Base-by-base conservation (phyloP, 2,888 invertebrate genomes). In the Mimumesa dahlbomi region DNA sequence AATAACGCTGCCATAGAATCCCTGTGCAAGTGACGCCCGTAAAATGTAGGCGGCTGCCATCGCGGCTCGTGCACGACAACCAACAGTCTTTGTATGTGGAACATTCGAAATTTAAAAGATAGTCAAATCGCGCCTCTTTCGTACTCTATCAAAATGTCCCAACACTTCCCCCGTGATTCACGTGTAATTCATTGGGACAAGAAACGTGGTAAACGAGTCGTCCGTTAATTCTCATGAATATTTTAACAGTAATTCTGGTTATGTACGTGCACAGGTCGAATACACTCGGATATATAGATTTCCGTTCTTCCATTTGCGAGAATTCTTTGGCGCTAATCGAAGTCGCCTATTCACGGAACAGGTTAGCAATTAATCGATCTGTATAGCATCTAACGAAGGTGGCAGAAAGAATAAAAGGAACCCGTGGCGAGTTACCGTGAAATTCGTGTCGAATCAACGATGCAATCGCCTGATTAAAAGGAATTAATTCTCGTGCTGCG, bases 31-130 rank as follows among this genome's bases (percentile, higher is more conserved):
- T 82, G 77, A 79, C 62, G 77, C 73, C n/a, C 58, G 56, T 73
- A 63, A 63, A 75, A 83, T 79, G 85, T 85, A 77, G 83, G 81
- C 83, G 82, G 70, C 69, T 84, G 67, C 62, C 54, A 54, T 40
- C 31, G 42, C 49, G 34, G 49, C 62, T 62, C 53, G 34, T 34
- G 9, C n/a, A 7, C 3, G 29, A 29, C 2, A 29, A 29, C 29
- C 9, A 29, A 29, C 6, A 29, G 2, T 2, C 2, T 29, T 29
- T 2, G 1, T 9, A 34, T n/a, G 34, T 34, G n/a, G 3, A 9
- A 34, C 1, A 0, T n/a, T 9, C 34, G n/a, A 31, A 66, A 62
- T 40, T 38, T 34, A 16, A 7, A 29, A 21, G 18, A 9, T 13
- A 0, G 2, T n/a, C 7, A 42, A 21, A 5, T 9, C 7, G 29